phyloP scores from a whole-genome alignment of 2,888 invertebrate genomes.

The Clivina fossor region DNA sequence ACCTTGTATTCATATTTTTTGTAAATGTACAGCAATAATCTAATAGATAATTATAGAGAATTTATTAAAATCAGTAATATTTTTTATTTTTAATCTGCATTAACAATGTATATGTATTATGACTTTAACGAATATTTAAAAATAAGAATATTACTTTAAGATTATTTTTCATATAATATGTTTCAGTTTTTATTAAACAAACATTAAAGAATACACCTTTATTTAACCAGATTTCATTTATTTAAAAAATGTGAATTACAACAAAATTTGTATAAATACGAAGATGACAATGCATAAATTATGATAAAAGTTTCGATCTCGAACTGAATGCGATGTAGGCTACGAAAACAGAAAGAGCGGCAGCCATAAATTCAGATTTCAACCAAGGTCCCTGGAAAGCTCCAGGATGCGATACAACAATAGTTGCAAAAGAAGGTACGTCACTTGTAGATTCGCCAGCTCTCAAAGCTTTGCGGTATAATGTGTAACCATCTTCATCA shows the following conservation, averaged over 20 bases:
- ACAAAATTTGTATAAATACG: constrained; percentile 12
- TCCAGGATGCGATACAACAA: constrained; percentile 72
- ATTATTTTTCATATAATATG: too few species aligned
- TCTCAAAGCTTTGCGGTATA: constrained; percentile 78
- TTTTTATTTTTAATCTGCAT: too few species aligned
- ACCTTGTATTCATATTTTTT: too few species aligned
- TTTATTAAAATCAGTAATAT: too few species aligned
- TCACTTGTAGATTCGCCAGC: constrained; percentile 68
- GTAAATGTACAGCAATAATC: too few species aligned
- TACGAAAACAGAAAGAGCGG: constrained; percentile 72
- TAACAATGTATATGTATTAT: too few species aligned
- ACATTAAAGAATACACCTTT: neutral
- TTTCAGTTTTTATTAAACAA: neutral
- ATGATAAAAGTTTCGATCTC: constrained; percentile 77
- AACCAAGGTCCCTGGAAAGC: constrained; percentile 91
- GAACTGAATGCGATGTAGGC: constrained; percentile 86
- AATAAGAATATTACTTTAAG: too few species aligned
- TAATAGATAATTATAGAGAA: too few species aligned
- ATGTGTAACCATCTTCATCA: constrained; percentile 91
- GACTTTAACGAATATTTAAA: too few species aligned
- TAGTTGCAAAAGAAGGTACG: constrained; percentile 70
- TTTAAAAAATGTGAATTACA: constrained; percentile 23
- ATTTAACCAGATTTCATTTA: constrained; percentile 17
- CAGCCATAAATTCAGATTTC: constrained; percentile 89
- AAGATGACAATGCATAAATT: constrained; percentile 48